These are phyloP conservation scores for Clivina fossor DNA, from an alignment of 2,888 invertebrate species.

Conservation along the genomic window DNA sequence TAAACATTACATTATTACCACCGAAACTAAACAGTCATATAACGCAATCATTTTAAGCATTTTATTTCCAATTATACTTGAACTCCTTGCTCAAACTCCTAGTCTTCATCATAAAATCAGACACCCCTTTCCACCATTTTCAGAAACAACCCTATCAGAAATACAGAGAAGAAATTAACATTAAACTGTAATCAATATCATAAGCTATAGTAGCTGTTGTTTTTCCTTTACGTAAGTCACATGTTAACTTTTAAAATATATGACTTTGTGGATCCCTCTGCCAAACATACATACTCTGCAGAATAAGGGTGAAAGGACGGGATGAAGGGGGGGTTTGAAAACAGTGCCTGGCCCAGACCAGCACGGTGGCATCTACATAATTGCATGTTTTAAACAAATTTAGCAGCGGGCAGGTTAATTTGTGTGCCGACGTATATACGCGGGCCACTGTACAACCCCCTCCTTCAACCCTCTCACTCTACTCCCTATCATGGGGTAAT, in stretches of 20 bases:
- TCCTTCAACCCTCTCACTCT: too few species aligned
- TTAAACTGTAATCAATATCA: constrained; percentile 32
- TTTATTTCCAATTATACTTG: too few species aligned
- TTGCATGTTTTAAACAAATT: constrained; percentile 55
- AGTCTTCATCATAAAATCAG: too few species aligned
- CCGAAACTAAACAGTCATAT: too few species aligned
- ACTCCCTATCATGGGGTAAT: constrained; percentile 42
- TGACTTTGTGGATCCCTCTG: constrained; percentile 14
- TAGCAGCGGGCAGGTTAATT: constrained; percentile 53
- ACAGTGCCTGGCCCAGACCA: constrained; percentile 49
- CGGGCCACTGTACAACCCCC: too few species aligned
- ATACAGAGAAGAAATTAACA: constrained; percentile 24
- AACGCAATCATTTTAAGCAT: too few species aligned
- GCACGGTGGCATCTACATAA: constrained; percentile 49
- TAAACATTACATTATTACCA: too few species aligned
- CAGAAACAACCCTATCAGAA: neutral
- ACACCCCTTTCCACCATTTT: too few species aligned
- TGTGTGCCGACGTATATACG: constrained; percentile 49
- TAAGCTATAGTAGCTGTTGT: constrained; percentile 4
- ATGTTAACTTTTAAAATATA: constrained; percentile 48
- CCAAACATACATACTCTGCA: neutral
- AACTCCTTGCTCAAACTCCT: too few species aligned
- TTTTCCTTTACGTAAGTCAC: constrained; percentile 45
- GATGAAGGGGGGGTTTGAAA: constrained; percentile 37
- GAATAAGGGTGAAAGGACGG: constrained; percentile 15